These are phyloP conservation scores for Falco columbarius DNA, from an alignment of 2,797 vertebrate genomes.

Conservation along the genomic window DNA sequence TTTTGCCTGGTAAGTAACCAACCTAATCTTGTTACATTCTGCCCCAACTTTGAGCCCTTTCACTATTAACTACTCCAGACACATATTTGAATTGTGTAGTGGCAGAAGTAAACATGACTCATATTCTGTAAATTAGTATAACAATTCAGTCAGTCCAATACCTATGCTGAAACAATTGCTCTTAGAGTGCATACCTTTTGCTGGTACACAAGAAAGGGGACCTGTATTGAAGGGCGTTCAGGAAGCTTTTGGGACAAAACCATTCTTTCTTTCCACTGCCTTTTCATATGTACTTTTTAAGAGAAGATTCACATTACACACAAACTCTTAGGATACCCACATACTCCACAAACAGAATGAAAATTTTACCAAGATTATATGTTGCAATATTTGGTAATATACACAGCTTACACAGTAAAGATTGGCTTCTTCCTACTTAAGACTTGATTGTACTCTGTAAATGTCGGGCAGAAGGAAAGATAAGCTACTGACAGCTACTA, in stretches of 20 bases:
- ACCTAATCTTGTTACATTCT: conserved; percentile 8
- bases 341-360: neutral
- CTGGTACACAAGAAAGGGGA: neutral
- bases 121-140: neutral
- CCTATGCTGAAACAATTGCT: neutral
- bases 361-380: neutral
- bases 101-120: neutral
- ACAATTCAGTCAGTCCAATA: neutral
- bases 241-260: neutral
- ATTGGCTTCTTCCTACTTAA: neutral
- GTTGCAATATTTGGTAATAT: neutral
- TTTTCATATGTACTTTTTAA: neutral
- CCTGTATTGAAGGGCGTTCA: neutral
- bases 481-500: neutral
- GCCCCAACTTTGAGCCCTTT: neutral
- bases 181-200: neutral
- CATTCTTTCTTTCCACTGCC: neutral
- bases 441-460: rapidly evolving
- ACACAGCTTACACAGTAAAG: neutral
- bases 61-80: neutral
- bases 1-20: conserved; percentile 9
- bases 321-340: neutral
- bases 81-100: neutral
- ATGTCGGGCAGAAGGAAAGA: neutral
- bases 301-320: neutral